Conservation (phyloP, 2,113 vertebrate species). For the Semnornis frantzii region DNA sequence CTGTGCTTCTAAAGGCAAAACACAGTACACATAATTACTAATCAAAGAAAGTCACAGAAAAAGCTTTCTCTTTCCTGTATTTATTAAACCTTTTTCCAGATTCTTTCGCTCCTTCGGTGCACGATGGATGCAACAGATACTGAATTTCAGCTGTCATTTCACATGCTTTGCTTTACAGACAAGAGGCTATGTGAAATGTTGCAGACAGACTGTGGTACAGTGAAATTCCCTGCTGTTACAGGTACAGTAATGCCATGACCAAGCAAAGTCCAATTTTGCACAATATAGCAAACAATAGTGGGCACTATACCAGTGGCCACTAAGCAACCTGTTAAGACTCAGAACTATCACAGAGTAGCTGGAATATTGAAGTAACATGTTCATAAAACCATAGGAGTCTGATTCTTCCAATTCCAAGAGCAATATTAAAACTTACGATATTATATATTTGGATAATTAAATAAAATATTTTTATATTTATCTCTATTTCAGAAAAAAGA, state of each 20-base stretch:
- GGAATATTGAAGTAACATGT: background rate
- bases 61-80: background rate
- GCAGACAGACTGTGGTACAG: background rate
- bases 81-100: background rate
- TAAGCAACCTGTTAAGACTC: background rate
- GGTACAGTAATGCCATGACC: fast-evolving
- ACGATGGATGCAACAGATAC: background rate
- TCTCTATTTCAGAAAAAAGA: background rate
- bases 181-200: background rate
- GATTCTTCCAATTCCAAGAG: background rate
- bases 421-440: background rate
- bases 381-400: background rate
- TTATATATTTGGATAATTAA: background rate
- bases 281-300: background rate
- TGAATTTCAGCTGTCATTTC: background rate
- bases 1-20: background rate
- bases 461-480: background rate
- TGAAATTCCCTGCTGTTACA: background rate
- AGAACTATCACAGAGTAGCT: fast-evolving
- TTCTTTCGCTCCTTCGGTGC: background rate
- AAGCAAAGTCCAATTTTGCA: background rate
- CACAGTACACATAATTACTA: background rate
- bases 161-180: background rate
- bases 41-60: background rate
- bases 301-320: background rate